phyloP scores from a whole-genome alignment of 2,797 vertebrate genomes.

The Champsocephalus gunnari region DNA sequence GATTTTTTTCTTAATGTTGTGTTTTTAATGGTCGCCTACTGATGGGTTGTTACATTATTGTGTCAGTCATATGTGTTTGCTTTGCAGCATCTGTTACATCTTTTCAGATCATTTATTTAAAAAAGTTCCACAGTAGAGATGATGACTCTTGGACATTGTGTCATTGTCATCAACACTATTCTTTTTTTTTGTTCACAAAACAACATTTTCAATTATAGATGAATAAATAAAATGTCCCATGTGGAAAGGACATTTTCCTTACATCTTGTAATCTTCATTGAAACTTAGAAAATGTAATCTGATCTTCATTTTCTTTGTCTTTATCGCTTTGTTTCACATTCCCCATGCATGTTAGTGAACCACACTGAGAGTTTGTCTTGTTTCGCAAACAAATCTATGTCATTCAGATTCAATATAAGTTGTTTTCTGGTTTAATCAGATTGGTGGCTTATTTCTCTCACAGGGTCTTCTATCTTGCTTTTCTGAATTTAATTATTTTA shows the following conservation, averaged over 20 bases:
- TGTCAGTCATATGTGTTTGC: constrained; percentile 29
- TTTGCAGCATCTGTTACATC: constrained; percentile 12
- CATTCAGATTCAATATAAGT: constrained; percentile 45
- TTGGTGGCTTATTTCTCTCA: constrained; percentile 46
- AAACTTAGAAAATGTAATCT: background rate
- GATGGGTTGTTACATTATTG: background rate
- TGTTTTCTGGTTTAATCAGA: constrained; percentile 47
- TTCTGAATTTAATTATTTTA: constrained; percentile 49
- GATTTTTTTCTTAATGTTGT: constrained; percentile 26
- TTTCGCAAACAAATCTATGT: constrained; percentile 48
- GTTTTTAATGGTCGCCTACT: constrained; percentile 25
- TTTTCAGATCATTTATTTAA: background rate
- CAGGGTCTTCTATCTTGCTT: constrained; percentile 44
- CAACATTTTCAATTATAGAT: background rate
- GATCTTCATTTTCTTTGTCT: constrained; percentile 12
- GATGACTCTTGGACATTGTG: background rate
- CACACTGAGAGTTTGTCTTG: constrained; percentile 32
- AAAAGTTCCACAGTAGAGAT: background rate
- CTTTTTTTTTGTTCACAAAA: constrained; percentile 9
- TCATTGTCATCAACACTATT: background rate
- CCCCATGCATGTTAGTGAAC: constrained; percentile 27
- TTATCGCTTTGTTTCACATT: constrained; percentile 6
- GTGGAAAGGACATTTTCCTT: background rate
- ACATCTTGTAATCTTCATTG: background rate
- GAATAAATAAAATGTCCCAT: background rate